Conservation (phyloP, 1,140 invertebrate genomes). For the Drosophila mauritiana region DNA sequence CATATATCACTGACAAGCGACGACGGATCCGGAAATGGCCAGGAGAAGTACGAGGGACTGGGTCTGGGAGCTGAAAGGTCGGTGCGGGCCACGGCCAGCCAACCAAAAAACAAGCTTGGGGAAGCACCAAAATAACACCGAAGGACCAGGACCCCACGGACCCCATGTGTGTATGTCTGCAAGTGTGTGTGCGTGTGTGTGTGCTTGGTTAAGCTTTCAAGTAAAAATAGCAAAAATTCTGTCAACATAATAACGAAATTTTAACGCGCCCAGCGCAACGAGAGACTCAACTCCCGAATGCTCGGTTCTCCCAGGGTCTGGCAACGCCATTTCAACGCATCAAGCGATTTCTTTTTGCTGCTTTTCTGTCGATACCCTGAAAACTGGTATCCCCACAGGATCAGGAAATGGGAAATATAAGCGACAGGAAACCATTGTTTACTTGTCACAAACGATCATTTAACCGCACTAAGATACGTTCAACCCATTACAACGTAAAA, state of each 20-base stretch:
- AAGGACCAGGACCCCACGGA: slow-evolving; percentile 61
- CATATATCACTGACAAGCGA: slow-evolving; percentile 76
- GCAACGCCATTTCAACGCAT: slow-evolving; percentile 49
- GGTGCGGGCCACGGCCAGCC: slow-evolving; percentile 52
- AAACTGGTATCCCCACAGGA: background rate
- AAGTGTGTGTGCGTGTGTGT: slow-evolving; percentile 12
- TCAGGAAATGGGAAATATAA: background rate
- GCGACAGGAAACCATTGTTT: background rate
- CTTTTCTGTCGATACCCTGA: slow-evolving; percentile 10
- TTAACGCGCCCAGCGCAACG: slow-evolving; percentile 74
- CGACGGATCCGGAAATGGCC: slow-evolving; percentile 62
- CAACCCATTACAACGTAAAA: background rate
- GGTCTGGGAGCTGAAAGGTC: background rate
- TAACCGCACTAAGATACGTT: no score
- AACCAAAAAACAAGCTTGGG: slow-evolving; percentile 82
- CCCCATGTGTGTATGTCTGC: slow-evolving; percentile 21
- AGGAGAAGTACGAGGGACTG: slow-evolving; percentile 4
- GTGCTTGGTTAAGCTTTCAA: slow-evolving; percentile 79
- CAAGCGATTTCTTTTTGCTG: slow-evolving; percentile 32
- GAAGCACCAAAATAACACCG: slow-evolving; percentile 80
- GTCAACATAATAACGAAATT: slow-evolving; percentile 83
- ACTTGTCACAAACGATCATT: no score
- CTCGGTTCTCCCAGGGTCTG: slow-evolving; percentile 18
- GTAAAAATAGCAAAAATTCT: slow-evolving; percentile 82
- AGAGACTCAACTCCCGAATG: slow-evolving; percentile 27